Evolutionary conservation across 1,140 invertebrate species (phyloP).

Genomic region (Arctopsyche grandis): DNA sequence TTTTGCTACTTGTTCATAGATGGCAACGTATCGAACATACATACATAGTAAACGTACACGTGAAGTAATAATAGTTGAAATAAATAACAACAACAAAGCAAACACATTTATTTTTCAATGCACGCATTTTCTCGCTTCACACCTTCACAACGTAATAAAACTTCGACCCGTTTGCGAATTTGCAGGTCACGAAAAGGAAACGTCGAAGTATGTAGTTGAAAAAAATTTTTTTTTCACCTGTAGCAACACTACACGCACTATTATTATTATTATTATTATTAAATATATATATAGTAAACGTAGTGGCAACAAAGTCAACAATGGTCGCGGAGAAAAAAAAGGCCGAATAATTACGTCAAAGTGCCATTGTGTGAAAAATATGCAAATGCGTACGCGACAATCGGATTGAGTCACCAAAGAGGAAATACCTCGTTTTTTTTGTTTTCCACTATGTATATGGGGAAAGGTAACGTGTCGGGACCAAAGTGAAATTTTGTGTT

Average conservation of each 20-base stretch:
- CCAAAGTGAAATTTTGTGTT: slow-evolving; percentile 26
- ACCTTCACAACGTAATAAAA: neutral
- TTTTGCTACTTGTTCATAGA: slow-evolving; percentile 10
- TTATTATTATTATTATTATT: neutral
- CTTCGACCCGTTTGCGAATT: neutral
- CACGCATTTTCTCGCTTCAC: neutral
- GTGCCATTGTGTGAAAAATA: slow-evolving; percentile 27
- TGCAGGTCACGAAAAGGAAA: slow-evolving; percentile 2
- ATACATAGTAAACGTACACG: neutral
- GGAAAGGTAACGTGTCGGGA: neutral
- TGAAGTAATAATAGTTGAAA: neutral
- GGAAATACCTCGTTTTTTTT: slow-evolving; percentile 26
- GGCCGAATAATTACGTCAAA: slow-evolving; percentile 18
- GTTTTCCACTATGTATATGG: neutral
- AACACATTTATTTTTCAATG: neutral
- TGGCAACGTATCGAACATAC: slow-evolving; percentile 2
- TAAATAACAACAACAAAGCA: no score
- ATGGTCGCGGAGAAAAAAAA: neutral
- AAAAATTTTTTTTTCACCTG: neutral
- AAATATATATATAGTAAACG: slow-evolving; percentile 8
- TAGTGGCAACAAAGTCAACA: slow-evolving; percentile 22
- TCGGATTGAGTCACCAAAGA: slow-evolving; percentile 26
- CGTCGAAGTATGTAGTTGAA: neutral
- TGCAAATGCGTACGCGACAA: slow-evolving; percentile 25
- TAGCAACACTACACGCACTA: slow-evolving; percentile 4